phyloP scores from a whole-genome alignment of 2,888 invertebrate genomes.

The Arrhopalites spinosus region DNA sequence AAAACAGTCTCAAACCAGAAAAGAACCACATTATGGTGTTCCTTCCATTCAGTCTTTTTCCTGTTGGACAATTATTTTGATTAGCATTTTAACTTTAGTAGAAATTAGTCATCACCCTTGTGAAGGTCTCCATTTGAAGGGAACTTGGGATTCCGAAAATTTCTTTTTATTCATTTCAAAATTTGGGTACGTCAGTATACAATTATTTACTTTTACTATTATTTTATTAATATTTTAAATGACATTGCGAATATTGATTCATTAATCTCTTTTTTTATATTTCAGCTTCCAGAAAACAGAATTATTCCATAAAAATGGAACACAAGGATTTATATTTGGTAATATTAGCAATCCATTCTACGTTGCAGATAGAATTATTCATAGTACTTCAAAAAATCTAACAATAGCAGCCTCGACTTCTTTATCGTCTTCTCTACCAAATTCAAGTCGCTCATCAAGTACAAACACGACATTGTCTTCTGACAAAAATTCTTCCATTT shows the following conservation, averaged over 20 bases:
- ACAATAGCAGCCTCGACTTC: neutral
- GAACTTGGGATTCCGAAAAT: constrained; percentile 70
- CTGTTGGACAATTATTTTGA: constrained; percentile 1
- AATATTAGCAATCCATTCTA: constrained; percentile 72
- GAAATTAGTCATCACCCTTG: constrained; percentile 12
- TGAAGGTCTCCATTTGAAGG: constrained; percentile 65
- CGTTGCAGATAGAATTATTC: constrained; percentile 20
- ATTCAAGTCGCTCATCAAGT: neutral
- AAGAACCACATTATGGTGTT: neutral
- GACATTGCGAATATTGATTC: no score
- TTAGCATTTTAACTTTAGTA: neutral
- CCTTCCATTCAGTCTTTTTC: neutral
- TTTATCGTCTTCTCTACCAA: neutral
- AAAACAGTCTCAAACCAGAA: neutral
- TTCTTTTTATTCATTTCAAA: constrained; percentile 92
- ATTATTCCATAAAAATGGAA: constrained; percentile 73
- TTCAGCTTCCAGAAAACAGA: constrained; percentile 91
- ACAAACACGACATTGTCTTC: no score
- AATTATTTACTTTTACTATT: neutral
- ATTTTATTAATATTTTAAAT: no score
- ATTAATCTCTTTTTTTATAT: no score
- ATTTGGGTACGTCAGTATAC: constrained; percentile 67
- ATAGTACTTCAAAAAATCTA: neutral
- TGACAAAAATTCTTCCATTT: neutral
- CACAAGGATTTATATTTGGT: constrained; percentile 94